These are phyloP conservation scores for Ataeniobius toweri DNA, from an alignment of 2,797 vertebrate genomes.

Conservation along the genomic window DNA sequence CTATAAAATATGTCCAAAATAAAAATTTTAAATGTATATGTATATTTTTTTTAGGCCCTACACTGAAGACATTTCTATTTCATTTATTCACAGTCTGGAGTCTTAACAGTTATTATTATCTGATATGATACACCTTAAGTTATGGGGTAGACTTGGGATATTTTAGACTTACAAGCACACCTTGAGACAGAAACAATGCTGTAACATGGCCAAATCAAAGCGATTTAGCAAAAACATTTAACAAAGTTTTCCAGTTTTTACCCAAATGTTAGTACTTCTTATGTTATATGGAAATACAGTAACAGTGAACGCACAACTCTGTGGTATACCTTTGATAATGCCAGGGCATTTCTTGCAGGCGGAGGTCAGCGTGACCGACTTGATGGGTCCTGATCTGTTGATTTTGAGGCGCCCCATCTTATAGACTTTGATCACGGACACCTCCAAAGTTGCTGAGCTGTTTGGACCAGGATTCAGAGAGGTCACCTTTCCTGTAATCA, in stretches of 20 bases:
- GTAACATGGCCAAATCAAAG: not conserved
- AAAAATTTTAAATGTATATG: too few species aligned
- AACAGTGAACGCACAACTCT: not conserved
- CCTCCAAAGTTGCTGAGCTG: conserved; percentile 65
- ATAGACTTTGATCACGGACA: conserved; percentile 75
- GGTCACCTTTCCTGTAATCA: conserved; percentile 76
- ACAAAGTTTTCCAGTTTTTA: not conserved
- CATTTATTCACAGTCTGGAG: not conserved
- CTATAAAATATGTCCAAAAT: too few species aligned
- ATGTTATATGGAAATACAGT: not conserved
- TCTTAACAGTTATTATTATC: not conserved
- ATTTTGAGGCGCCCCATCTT: conserved; percentile 74
- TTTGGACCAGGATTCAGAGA: conserved; percentile 50
- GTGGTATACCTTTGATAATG: conserved; percentile 74
- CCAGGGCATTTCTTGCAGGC: conserved; percentile 77
- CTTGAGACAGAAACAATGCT: not conserved
- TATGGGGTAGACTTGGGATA: not conserved
- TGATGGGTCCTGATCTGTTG: conserved; percentile 66
- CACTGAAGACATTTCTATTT: not conserved
- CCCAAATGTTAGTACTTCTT: not conserved
- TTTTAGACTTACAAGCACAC: not conserved
- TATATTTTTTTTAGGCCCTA: not conserved
- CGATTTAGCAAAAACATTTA: not conserved
- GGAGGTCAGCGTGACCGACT: conserved; percentile 60
- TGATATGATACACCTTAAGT: not conserved